Evolutionary conservation across 2,113 vertebrate genomes (phyloP), one percentile per base, ranked within the genome.

Genomic region (Coryphaenoides rupestris): DNA sequence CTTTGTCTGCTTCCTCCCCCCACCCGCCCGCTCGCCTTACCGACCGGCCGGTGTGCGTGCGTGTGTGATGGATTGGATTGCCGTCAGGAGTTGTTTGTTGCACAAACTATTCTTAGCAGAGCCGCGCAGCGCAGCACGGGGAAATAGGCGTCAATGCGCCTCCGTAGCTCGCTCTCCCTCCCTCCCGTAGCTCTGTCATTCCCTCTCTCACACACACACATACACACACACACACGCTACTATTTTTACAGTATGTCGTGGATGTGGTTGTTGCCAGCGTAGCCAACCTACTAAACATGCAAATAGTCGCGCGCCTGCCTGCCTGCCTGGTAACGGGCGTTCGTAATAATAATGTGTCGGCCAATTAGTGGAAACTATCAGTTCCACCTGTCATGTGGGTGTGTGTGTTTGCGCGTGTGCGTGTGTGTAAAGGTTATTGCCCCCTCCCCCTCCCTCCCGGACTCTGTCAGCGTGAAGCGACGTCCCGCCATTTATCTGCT

Each of bases 21-120:
- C 13, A 19, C 64, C 63, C 14, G 47, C 73, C 63, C 21, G 45
- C 65, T 62, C 16, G 70, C 78, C 55, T 78, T 79, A 69, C 79
- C 74, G 68, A 65, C 68, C 72, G 33, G 10, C n/a, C n/a, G n/a
- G n/a, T n/a, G n/a, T n/a, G n/a, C n/a, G n/a, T n/a, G n/a, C n/a
- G n/a, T n/a, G n/a, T 26, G 65, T 83, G 86, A 85, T 86, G 80
- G 77, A 87, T 86, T 80, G 83, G 78, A 72, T 70, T 75, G 76
- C 82, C 76, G 80, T 77, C 78, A 70, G 82, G 83, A 80, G 74
- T 83, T 87, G 82, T 90, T 88, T 85, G 84, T 89, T 86, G 81
- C 78, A 52, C 84, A 84, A 84, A 86, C 81, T 88, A 87, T 85
- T 86, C 84, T 87, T 83, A 87, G 83, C 78, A 76, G 70, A n/a